These are phyloP conservation scores for Dicycla oo DNA, from an alignment of 2,888 invertebrate genomes.

Conservation along the genomic window DNA sequence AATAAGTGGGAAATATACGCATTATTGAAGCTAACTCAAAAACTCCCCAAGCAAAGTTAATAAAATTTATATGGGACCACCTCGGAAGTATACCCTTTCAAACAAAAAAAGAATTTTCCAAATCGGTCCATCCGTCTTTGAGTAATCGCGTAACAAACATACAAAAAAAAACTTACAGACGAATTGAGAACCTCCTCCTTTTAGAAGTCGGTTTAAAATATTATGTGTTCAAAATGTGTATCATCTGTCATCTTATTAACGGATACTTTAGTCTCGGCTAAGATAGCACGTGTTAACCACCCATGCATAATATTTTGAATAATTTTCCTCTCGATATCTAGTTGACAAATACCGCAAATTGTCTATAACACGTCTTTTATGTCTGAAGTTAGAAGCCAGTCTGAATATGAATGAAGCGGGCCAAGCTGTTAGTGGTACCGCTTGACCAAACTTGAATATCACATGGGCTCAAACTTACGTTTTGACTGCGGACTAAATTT, in stretches of 20 bases:
- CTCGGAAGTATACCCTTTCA: too few species aligned
- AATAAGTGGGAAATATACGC: too few species aligned
- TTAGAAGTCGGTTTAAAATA: too few species aligned
- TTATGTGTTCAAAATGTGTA: background rate
- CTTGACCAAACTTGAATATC: conserved; percentile 71
- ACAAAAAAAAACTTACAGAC: too few species aligned
- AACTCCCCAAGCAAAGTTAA: too few species aligned
- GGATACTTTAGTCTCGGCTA: background rate
- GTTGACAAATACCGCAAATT: conserved; percentile 50
- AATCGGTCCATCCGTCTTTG: too few species aligned
- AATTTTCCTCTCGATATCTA: conserved; percentile 5
- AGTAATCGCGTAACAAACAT: too few species aligned
- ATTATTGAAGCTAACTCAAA: too few species aligned
- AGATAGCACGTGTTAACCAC: background rate
- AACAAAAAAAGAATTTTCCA: too few species aligned
- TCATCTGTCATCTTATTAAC: background rate
- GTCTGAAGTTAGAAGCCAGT: conserved; percentile 58
- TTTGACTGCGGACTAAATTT: conserved; percentile 62
- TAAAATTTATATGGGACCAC: too few species aligned
- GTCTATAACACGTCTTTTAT: conserved; percentile 51
- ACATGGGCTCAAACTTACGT: conserved; percentile 65
- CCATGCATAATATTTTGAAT: conserved; percentile 20
- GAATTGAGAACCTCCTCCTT: too few species aligned
- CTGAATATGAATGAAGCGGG: conserved; percentile 66
- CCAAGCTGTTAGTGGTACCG: conserved; percentile 64